Evolutionary conservation across 64 coral and sea anemone genomes (phyloP).

Genomic region (Cladopsammia gracilis): DNA sequence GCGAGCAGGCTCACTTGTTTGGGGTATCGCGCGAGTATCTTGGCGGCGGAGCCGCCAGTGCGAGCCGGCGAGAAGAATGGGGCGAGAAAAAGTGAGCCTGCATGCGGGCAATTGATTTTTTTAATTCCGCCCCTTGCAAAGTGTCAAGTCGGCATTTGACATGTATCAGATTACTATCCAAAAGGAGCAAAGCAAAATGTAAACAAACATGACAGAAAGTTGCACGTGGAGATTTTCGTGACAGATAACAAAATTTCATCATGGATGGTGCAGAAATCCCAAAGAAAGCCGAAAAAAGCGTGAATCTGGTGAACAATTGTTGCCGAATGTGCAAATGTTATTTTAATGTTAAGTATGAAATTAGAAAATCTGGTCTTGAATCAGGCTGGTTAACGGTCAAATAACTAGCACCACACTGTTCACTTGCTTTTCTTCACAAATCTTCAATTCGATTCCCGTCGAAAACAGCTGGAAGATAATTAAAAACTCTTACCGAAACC

Average conservation of each 20-base stretch:
- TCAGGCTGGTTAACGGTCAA: too few relatives aligned
- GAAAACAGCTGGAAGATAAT: too few relatives aligned
- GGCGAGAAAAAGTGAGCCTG: conserved; percentile 4
- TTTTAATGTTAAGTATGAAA: conserved; percentile 14
- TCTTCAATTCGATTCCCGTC: too few relatives aligned
- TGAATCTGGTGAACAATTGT: not conserved
- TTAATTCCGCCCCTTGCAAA: not conserved
- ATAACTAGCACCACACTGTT: too few relatives aligned
- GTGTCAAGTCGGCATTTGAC: conserved; percentile 11
- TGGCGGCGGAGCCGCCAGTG: not conserved
- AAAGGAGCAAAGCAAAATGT: conserved; percentile 1
- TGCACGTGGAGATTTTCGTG: not conserved
- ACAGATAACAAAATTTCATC: not conserved
- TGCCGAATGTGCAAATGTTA: not conserved
- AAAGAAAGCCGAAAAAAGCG: not conserved
- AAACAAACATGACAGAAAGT: not conserved
- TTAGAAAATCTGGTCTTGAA: not conserved
- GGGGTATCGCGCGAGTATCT: too few relatives aligned
- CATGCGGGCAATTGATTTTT: not conserved
- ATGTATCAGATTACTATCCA: not conserved
- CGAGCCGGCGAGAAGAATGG: not conserved
- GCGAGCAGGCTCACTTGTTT: too few relatives aligned
- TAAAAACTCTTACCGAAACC: too few relatives aligned
- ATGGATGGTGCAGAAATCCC: not conserved
- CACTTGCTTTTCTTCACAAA: too few relatives aligned